Conservation (phyloP, 2,113 vertebrate species). For the Limanda limanda region DNA sequence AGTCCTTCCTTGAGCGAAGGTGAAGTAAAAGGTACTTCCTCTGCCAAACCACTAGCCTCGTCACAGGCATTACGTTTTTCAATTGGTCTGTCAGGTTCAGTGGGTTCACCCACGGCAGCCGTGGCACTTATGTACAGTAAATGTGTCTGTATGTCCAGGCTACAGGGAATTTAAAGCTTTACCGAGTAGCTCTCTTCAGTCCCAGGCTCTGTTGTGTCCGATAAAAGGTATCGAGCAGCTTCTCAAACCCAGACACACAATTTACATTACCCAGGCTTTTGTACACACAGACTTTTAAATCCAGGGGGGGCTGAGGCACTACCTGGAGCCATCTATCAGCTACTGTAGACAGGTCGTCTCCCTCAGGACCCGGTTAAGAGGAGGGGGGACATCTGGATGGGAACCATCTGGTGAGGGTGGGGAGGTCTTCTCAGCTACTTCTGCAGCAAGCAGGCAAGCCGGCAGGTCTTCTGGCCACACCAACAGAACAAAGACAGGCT, state of each 20-base stretch:
- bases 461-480: slow-evolving; percentile 55
- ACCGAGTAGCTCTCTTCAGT: slow-evolving; percentile 18
- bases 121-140: slow-evolving; percentile 24
- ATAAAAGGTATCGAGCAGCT: slow-evolving; percentile 12
- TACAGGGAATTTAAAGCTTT: slow-evolving; percentile 24
- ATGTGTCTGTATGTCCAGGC: slow-evolving; percentile 25
- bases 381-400: slow-evolving; percentile 62
- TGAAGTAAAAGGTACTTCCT: slow-evolving; percentile 10
- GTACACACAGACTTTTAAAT: slow-evolving; percentile 36
- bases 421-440: slow-evolving; percentile 23
- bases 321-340: slow-evolving; percentile 73
- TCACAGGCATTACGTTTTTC: slow-evolving; percentile 15
- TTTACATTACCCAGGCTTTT: slow-evolving; percentile 48
- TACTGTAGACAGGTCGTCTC: slow-evolving; percentile 62
- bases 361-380: slow-evolving; percentile 59
- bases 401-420: slow-evolving; percentile 68
- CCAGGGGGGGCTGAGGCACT: slow-evolving; percentile 41
- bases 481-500: slow-evolving; percentile 60
- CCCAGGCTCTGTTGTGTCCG: slow-evolving; percentile 14
- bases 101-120: slow-evolving; percentile 34
- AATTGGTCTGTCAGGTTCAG: slow-evolving; percentile 39
- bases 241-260: slow-evolving; percentile 17
- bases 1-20: slow-evolving; percentile 1
- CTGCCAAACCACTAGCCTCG: slow-evolving; percentile 1
- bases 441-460: slow-evolving; percentile 19